phyloP scores from a whole-genome alignment of 2,797 vertebrate genomes.

The Ptychadena robeensis region DNA sequence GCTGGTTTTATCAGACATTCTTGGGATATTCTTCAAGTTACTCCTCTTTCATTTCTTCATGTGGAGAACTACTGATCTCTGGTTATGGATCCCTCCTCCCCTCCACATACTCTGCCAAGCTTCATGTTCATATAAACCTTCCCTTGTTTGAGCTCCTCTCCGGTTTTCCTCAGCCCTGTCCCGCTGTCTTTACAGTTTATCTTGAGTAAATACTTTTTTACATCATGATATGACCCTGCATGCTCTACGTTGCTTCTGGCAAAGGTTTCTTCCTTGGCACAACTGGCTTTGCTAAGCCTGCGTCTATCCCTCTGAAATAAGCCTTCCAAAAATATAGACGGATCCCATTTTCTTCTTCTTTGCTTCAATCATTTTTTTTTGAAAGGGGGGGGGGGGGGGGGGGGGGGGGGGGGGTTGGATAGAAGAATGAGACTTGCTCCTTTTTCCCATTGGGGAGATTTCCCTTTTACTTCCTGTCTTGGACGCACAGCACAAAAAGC shows the following conservation, averaged over 20 bases:
- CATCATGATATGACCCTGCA: slow-evolving; percentile 12
- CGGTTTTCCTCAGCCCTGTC: slow-evolving; percentile 23
- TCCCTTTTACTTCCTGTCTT: too few species aligned
- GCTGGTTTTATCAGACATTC: slow-evolving; percentile 46
- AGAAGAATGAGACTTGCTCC: too few species aligned
- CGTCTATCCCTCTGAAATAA: not conserved
- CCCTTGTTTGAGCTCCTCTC: slow-evolving; percentile 45
- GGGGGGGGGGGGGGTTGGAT: too few species aligned
- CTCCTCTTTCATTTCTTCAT: slow-evolving; percentile 55
- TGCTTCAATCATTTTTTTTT: too few species aligned
- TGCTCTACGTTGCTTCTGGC: not conserved
- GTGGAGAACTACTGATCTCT: slow-evolving; percentile 28
- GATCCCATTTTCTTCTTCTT: too few species aligned
- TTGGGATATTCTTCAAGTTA: slow-evolving; percentile 6
- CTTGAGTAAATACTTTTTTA: slow-evolving; percentile 27
- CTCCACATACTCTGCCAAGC: slow-evolving; percentile 47
- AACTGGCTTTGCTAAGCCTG: not conserved
- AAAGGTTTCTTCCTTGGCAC: slow-evolving; percentile 1
- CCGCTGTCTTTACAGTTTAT: slow-evolving; percentile 22
- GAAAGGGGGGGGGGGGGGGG: too few species aligned
- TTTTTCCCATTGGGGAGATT: too few species aligned
- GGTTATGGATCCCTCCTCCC: slow-evolving; percentile 7
- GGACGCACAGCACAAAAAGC: too few species aligned
- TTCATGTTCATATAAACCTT: slow-evolving; percentile 43
- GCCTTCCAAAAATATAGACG: not conserved